Percentiles rank a stretch among this genome's conserved stretches.
These are phyloP conservation scores for Thera britannica DNA, from an alignment of 2,888 invertebrate genomes.

Conservation along the genomic window DNA sequence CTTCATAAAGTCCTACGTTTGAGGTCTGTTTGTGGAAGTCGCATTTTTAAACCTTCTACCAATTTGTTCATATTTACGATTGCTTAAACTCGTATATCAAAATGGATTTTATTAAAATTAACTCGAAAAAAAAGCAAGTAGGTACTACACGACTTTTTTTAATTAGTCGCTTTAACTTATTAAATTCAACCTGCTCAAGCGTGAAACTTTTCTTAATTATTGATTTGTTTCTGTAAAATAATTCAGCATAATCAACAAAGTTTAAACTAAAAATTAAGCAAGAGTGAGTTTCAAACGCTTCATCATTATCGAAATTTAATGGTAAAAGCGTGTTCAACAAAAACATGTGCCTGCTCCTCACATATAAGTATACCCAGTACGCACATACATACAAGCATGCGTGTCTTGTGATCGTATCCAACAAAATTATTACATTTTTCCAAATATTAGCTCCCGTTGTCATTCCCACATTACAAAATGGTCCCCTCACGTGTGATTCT, in stretches of 20 bases:
- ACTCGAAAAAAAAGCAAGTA: too few relatives aligned
- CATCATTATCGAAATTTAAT: not conserved
- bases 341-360: slow-evolving; percentile 4
- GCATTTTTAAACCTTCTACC: too few relatives aligned
- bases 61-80: too few relatives aligned
- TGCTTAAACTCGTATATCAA: too few relatives aligned
- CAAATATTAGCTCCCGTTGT: slow-evolving; percentile 35
- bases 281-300: not conserved
- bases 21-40: too few relatives aligned
- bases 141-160: too few relatives aligned
- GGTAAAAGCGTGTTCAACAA: not conserved
- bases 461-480: slow-evolving; percentile 40
- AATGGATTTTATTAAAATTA: too few relatives aligned
- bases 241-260: not conserved
- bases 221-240: too few relatives aligned
- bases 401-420: slow-evolving; percentile 29
- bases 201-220: too few relatives aligned
- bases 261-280: not conserved
- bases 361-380: not conserved
- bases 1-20: too few relatives aligned
- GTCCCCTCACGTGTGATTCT: slow-evolving; percentile 37
- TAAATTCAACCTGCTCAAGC: too few relatives aligned
- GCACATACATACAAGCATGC: slow-evolving; percentile 4
- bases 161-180: too few relatives aligned
- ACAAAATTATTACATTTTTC: slow-evolving; percentile 36